Percentiles rank a stretch among this genome's conserved stretches.
Conservation (phyloP, 2,888 invertebrate species). For the Halictus ligatus region DNA sequence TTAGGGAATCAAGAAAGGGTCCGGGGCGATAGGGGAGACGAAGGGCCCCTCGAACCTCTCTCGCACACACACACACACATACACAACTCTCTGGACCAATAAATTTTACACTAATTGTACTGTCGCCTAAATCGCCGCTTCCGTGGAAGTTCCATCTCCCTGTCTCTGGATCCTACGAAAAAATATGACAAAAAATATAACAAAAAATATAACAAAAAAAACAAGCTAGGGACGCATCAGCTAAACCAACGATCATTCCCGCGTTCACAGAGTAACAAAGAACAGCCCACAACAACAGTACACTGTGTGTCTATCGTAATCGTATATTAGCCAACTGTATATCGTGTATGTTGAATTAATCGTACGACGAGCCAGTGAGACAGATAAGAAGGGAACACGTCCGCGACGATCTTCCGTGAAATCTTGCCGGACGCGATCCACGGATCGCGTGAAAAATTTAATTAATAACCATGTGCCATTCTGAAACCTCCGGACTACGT, state of each 20-base stretch:
- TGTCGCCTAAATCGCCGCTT: constrained; percentile 64
- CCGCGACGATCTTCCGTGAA: background rate
- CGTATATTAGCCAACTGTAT: constrained; percentile 59
- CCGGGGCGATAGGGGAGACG: constrained; percentile 20
- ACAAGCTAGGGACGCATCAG: constrained; percentile 10
- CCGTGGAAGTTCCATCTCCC: constrained; percentile 32
- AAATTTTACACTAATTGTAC: constrained; percentile 80
- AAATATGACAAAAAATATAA: too few species aligned
- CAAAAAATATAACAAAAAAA: background rate
- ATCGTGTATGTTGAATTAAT: constrained; percentile 43
- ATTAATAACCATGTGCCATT: background rate
- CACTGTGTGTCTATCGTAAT: constrained; percentile 64
- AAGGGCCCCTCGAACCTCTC: constrained; percentile 40
- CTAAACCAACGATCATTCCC: constrained; percentile 37
- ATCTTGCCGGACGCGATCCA: background rate
- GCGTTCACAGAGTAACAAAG: constrained; percentile 35
- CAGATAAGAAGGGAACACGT: background rate
- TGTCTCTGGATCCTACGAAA: constrained; percentile 33
- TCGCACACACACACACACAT: constrained; percentile 34
- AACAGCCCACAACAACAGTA: constrained; percentile 19
- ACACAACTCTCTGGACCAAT: constrained; percentile 81
- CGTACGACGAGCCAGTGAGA: constrained; percentile 20
- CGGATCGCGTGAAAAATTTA: background rate
- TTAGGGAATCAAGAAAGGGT: constrained; percentile 1
- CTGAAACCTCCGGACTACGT: background rate